A percentile compares a stretch with the other conserved stretches of the same genome.
Evolutionary conservation across 1,140 invertebrate genomes (phyloP).

Genomic region (Eumaeus atala): DNA sequence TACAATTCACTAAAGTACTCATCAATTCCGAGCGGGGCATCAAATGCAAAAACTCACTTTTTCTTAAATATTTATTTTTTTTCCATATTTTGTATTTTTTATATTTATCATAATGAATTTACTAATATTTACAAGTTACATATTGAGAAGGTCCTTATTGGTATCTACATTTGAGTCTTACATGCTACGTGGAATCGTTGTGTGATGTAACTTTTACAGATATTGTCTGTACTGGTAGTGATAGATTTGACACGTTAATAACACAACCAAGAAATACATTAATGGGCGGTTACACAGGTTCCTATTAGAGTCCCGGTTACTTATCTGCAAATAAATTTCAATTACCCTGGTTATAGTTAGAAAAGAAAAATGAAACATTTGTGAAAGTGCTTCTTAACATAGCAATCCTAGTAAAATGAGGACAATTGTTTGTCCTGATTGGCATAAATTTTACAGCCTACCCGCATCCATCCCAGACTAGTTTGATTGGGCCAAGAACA

Average conservation of each 20-base stretch:
- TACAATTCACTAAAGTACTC: too few species aligned
- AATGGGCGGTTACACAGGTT: neutral
- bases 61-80: slow-evolving; percentile 57
- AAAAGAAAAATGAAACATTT: neutral
- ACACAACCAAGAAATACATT: slow-evolving; percentile 4
- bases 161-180: slow-evolving; percentile 62
- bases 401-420: too few species aligned
- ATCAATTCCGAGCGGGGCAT: neutral
- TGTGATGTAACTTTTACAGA: slow-evolving; percentile 27
- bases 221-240: slow-evolving; percentile 8
- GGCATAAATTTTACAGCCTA: too few species aligned
- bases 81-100: slow-evolving; percentile 52
- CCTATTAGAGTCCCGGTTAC: neutral
- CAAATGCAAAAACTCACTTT: slow-evolving; percentile 7
- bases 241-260: neutral
- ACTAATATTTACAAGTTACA: slow-evolving; percentile 64
- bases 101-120: slow-evolving; percentile 60
- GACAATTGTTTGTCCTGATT: too few species aligned
- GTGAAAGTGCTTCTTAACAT: too few species aligned
- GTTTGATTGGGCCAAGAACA: too few species aligned
- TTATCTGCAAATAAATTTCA: neutral
- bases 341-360: neutral
- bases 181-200: slow-evolving; percentile 58
- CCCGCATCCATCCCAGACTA: too few species aligned
- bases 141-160: slow-evolving; percentile 46